Base-by-base conservation (phyloP, 1,140 invertebrate species). In the Drosophila funebris region DNA sequence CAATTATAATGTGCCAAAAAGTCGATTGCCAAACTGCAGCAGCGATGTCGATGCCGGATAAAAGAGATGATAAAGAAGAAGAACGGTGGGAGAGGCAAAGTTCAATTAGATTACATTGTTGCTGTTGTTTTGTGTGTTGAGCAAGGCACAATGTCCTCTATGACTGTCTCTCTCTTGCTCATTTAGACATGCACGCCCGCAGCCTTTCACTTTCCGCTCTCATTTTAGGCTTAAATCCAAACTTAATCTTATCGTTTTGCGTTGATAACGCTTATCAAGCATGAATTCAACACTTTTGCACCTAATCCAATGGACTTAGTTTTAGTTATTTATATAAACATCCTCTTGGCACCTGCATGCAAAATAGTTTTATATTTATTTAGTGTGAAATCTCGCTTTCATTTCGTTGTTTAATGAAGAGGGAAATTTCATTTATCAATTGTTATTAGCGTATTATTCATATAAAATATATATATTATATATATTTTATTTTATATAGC, bases 61-160 rank as follows among this genome's bases (percentile, higher is more conserved):
- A 52, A 27, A 14, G 1, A 18, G 3, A 16, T 13, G 11, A 31
- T 31, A 9, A 9, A 50, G 13, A 33, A 27, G 44, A 48, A 48
- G 22, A 48, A 18, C 14, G 16, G 11, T 2, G 3, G 7, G 8
- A 8, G 39, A 53, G 29, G 13, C 62, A 72, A 72, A 72, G 62
- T 72, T 72, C 69, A 67, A 53, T 11, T 27, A 14, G 14, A 24
- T 46, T 41, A 8, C 22, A 39, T 33, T 57, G 60, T 58, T 66
- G 29, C 24, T 54, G 58, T 44, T 61, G 13, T 56, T 66, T 27
- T 58, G 24, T 58, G 24, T 16, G n/a, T 43, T 39, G n/a, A 48
- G 44, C 4, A 27, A 48, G 44, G 44, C 44, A 27, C 13, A 48
- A 7, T 29, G 11, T 46, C 24, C n/a, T n/a, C n/a, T n/a, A n/a